Percentiles rank a stretch among this genome's conserved stretches.
phyloP scores from a whole-genome alignment of 2,797 vertebrate genomes.

The Hippopotamyrus pictus region DNA sequence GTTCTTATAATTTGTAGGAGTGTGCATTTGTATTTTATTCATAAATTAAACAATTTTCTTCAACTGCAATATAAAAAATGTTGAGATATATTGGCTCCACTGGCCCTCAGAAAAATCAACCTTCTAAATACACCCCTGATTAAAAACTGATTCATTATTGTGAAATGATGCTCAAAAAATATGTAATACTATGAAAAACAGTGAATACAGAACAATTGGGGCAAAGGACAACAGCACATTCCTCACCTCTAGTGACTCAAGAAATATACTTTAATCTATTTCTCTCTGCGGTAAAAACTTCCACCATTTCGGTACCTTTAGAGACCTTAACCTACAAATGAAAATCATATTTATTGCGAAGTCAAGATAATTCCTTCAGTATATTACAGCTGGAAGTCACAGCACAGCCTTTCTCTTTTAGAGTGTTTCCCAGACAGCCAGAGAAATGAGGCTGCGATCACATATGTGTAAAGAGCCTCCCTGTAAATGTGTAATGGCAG shows the following conservation, averaged over 20 bases:
- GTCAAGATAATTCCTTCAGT: not conserved
- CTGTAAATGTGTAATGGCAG: conserved; percentile 14
- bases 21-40: not conserved
- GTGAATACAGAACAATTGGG: not conserved
- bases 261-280: not conserved
- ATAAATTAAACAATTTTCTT: not conserved
- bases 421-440: not conserved
- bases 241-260: not conserved
- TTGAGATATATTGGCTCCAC: not conserved
- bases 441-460: not conserved
- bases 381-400: not conserved
- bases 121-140: not conserved
- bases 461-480: not conserved
- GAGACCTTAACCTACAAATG: not conserved
- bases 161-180: not conserved
- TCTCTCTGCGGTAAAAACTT: not conserved
- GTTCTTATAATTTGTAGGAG: not conserved
- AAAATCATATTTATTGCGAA: not conserved
- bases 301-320: not conserved
- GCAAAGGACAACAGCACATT: not conserved
- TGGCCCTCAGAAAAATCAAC: not conserved
- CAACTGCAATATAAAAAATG: not conserved
- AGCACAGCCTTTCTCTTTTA: not conserved
- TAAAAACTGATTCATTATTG: not conserved
- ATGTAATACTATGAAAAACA: not conserved